These are phyloP conservation scores for Sclerodermus sp. DNA, from an alignment of 2,888 invertebrate genomes.

Conservation along the genomic window DNA sequence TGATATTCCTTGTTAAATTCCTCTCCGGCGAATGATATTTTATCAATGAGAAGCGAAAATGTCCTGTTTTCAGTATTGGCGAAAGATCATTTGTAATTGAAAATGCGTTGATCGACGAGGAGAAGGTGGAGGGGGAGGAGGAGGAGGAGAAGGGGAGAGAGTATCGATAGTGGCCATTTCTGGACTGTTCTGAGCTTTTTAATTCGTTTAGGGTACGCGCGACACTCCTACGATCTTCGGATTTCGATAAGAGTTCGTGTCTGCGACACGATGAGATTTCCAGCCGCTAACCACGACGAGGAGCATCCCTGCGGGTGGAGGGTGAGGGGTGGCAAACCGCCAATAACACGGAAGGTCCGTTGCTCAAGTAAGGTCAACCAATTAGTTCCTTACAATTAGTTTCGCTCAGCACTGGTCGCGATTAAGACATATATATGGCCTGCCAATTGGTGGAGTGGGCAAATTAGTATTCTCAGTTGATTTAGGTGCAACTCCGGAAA, in stretches of 20 bases:
- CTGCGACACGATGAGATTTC: slow-evolving; percentile 14
- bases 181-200: slow-evolving; percentile 3
- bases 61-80: no score
- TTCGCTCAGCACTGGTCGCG: neutral
- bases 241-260: slow-evolving; percentile 12
- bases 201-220: slow-evolving; percentile 10
- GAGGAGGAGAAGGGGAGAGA: no score
- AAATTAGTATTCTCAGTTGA: slow-evolving; percentile 14
- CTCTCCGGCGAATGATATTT: no score
- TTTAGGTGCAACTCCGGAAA: slow-evolving; percentile 1
- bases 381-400: slow-evolving; percentile 34
- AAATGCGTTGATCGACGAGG: no score
- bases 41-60: no score
- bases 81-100: no score
- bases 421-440: neutral
- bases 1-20: no score
- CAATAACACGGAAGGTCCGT: slow-evolving; percentile 24
- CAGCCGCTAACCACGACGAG: slow-evolving; percentile 17
- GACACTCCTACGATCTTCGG: neutral
- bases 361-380: slow-evolving; percentile 14
- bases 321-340: slow-evolving; percentile 26
- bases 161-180: neutral
- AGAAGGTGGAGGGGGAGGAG: no score
- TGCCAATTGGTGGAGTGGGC: neutral
- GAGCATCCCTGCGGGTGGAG: slow-evolving; percentile 19